Percentiles rank a stretch among this genome's conserved stretches.
Conservation (phyloP, 2,888 invertebrate genomes). For the Lumbricus terrestris region DNA sequence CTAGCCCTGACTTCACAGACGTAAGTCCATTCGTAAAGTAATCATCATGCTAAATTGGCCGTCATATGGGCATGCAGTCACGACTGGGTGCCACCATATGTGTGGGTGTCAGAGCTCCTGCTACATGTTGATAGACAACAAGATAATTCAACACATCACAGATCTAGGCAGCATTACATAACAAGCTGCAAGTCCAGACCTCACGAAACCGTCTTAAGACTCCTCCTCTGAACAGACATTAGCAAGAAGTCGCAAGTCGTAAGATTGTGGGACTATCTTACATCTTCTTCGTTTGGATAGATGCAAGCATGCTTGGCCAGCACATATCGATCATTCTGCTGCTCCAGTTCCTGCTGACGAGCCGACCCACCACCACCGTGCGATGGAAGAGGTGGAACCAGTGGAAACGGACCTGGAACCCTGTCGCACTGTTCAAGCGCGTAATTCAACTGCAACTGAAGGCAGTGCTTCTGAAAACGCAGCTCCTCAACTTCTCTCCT, state of each 20-base stretch:
- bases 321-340: conserved; percentile 93
- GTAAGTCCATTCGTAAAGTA: neutral
- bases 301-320: conserved; percentile 88
- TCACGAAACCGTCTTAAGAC: conserved; percentile 61
- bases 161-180: no score
- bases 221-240: conserved; percentile 82
- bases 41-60: neutral
- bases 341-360: conserved; percentile 69
- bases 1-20: neutral
- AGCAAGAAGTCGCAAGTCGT: neutral
- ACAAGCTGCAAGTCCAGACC: neutral
- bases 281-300: conserved; percentile 85
- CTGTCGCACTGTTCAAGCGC: conserved; percentile 4
- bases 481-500: conserved; percentile 27
- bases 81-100: no score
- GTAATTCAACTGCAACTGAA: conserved; percentile 26
- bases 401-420: neutral
- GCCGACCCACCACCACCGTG: neutral
- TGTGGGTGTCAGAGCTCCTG: no score
- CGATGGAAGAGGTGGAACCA: no score
- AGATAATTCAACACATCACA: neutral
- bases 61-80: no score
- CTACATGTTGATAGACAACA: neutral
- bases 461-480: conserved; percentile 24
- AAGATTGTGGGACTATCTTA: conserved; percentile 28